Percentiles rank a stretch among this genome's conserved stretches.
phyloP scores from a whole-genome alignment of 2,797 vertebrate genomes.

The Fundulus diaphanus region DNA sequence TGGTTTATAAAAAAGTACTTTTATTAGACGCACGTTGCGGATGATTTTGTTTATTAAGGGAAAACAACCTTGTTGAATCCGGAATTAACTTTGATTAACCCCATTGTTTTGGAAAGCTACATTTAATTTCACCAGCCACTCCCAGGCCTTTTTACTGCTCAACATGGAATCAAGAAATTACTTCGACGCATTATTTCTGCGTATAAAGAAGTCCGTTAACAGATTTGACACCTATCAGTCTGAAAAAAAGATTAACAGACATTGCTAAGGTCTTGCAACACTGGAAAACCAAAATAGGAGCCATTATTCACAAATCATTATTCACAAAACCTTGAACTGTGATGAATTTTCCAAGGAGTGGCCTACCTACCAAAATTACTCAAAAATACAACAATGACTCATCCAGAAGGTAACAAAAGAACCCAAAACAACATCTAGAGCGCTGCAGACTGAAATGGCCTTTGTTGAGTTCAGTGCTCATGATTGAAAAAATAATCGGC shows the following conservation, averaged over 20 bases:
- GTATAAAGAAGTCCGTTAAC: too few relatives aligned
- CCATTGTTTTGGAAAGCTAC: not conserved
- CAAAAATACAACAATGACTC: too few relatives aligned
- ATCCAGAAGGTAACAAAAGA: too few relatives aligned
- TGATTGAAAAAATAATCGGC: too few relatives aligned
- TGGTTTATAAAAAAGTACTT: not conserved
- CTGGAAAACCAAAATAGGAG: not conserved
- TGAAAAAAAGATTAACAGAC: not conserved
- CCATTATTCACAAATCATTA: not conserved
- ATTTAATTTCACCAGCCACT: not conserved
- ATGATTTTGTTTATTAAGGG: not conserved
- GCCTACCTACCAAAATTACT: too few relatives aligned
- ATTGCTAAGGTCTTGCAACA: not conserved
- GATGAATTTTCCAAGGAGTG: too few relatives aligned
- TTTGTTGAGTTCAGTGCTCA: too few relatives aligned
- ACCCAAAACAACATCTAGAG: too few relatives aligned
- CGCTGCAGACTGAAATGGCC: too few relatives aligned
- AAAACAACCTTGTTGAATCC: not conserved
- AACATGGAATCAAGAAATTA: not conserved
- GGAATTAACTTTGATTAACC: not conserved
- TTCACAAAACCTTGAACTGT: too few relatives aligned
- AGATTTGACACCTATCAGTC: too few relatives aligned
- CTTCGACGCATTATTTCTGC: too few relatives aligned
- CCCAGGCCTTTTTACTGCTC: not conserved
- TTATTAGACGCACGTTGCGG: not conserved